Conservation (phyloP, 2,113 vertebrate genomes). For the Epinephelus cyanopodus region DNA sequence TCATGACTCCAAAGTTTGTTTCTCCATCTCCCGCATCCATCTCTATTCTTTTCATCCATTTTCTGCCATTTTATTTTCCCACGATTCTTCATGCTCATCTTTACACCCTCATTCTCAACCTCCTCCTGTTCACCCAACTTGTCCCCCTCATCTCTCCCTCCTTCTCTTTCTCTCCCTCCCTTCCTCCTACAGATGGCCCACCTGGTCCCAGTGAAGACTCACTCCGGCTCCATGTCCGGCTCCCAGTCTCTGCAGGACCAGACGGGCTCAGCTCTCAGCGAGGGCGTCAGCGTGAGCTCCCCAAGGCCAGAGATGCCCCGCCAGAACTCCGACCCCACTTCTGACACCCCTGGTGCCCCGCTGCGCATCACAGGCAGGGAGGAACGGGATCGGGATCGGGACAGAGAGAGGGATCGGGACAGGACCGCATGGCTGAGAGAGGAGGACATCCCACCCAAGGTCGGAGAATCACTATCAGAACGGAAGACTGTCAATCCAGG, state of each 20-base stretch:
- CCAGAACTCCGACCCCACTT: conserved; percentile 97
- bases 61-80: not conserved
- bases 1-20: not conserved
- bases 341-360: conserved; percentile 92
- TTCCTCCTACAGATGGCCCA: conserved; percentile 87
- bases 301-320: conserved; percentile 94
- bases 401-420: conserved; percentile 84
- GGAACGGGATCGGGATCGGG: conserved; percentile 91
- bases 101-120: not conserved
- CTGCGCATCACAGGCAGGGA: conserved; percentile 82
- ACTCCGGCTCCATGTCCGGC: conserved; percentile 90
- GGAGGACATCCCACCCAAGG: conserved; percentile 77
- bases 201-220: conserved; percentile 94
- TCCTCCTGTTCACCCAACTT: not conserved
- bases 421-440: conserved; percentile 77
- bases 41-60: not conserved
- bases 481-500: not conserved
- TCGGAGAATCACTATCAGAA: conserved; percentile 11
- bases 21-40: not conserved
- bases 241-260: conserved; percentile 97
- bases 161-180: not conserved
- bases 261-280: conserved; percentile 90
- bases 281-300: conserved; percentile 84
- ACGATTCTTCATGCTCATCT: not conserved
- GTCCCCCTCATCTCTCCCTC: not conserved